A percentile compares a stretch with the other conserved stretches of the same genome.
Conservation (phyloP, 2,113 vertebrate species). For the Nettapus auritus region DNA sequence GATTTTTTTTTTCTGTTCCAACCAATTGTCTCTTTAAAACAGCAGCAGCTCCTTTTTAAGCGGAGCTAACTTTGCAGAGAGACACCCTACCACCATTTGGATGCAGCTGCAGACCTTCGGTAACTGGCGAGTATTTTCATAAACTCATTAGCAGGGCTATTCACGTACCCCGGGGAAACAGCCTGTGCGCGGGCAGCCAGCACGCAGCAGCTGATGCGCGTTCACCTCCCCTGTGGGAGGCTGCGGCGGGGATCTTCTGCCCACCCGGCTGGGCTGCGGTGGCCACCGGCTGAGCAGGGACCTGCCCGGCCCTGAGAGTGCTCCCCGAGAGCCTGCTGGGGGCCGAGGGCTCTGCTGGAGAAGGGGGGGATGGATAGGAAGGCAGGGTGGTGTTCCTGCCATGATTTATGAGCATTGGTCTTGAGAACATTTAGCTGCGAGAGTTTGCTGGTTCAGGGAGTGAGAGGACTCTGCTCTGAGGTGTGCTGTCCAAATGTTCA, state of each 20-base stretch:
- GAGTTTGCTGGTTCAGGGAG: neutral
- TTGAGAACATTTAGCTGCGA: accelerated
- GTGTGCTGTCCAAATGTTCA: neutral
- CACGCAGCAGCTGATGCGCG: accelerated
- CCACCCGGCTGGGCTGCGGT: accelerated
- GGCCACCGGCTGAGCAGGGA: neutral
- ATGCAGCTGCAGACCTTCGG: neutral
- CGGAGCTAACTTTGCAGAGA: neutral
- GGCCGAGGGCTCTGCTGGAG: neutral
- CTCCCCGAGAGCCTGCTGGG: accelerated
- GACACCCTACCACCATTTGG: neutral
- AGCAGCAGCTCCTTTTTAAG: neutral
- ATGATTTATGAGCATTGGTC: neutral
- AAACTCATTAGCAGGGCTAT: neutral
- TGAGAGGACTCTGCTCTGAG: neutral
- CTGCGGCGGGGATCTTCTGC: accelerated
- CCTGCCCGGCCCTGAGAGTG: accelerated
- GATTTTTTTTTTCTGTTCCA: neutral
- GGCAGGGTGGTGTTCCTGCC: neutral
- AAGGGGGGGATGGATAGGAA: neutral
- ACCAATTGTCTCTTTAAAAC: neutral
- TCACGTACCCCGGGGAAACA: neutral
- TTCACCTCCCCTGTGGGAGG: neutral
- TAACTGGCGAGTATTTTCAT: neutral
- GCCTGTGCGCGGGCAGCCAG: neutral